Evolutionary conservation across 1,140 invertebrate genomes (phyloP).

Genomic region (Diprion similis): DNA sequence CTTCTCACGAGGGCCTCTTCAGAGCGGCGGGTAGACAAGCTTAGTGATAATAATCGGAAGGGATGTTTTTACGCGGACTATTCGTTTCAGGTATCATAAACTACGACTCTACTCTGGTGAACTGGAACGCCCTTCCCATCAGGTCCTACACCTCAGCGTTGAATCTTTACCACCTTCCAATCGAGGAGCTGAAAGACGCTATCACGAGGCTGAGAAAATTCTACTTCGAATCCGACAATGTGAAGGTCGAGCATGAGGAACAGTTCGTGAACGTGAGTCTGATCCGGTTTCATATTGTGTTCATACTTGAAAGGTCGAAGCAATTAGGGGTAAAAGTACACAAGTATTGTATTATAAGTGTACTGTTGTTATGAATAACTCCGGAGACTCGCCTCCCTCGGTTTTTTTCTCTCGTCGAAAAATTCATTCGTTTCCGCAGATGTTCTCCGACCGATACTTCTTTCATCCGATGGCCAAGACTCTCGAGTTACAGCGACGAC

Average conservation of each 20-base stretch:
- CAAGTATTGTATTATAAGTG: too few species aligned
- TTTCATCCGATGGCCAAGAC: conserved; percentile 63
- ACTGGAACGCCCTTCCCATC: background rate
- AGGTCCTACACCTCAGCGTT: background rate
- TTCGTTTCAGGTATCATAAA: background rate
- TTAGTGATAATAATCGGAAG: background rate
- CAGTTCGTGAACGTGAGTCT: background rate
- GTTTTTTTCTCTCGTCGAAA: too few species aligned
- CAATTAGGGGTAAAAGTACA: too few species aligned
- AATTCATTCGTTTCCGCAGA: conserved; percentile 49
- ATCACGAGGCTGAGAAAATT: background rate
- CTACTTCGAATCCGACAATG: background rate
- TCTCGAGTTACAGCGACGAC: conserved; percentile 50
- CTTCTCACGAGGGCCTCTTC: conserved; percentile 67
- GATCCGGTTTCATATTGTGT: too few species aligned
- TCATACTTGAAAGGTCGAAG: too few species aligned
- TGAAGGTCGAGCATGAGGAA: background rate
- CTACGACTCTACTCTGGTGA: background rate
- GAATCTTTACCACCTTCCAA: background rate
- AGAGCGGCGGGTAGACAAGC: conserved; percentile 61
- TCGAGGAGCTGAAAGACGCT: background rate
- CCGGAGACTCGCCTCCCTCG: too few species aligned
- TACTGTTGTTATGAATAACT: too few species aligned
- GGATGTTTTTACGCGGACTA: too few species aligned
- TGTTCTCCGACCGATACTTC: conserved; percentile 69